A percentile compares a stretch with the other conserved stretches of the same genome.
These are phyloP conservation scores for Platycercus adscitus DNA, from an alignment of 2,113 vertebrate genomes.

Conservation along the genomic window DNA sequence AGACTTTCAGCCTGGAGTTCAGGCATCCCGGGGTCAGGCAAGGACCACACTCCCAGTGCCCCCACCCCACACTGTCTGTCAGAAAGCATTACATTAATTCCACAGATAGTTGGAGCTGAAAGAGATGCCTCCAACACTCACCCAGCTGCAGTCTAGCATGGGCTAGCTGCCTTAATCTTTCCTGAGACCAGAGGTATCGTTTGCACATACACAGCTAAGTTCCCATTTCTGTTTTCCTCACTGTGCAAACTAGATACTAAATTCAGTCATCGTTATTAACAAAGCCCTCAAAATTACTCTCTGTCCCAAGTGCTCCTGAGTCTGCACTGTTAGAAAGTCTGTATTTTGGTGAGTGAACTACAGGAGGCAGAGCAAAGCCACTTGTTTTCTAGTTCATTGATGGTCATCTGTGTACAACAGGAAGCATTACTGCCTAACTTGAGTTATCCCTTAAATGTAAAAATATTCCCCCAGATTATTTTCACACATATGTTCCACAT, in stretches of 20 bases:
- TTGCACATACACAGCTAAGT: fast-evolving
- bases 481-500: not conserved
- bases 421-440: not conserved
- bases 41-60: not conserved
- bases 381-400: not conserved
- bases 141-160: not conserved
- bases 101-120: not conserved
- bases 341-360: not conserved
- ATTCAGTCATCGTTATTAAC: not conserved
- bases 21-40: not conserved
- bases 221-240: not conserved
- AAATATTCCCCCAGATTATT: not conserved
- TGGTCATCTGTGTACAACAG: not conserved
- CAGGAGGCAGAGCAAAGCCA: not conserved
- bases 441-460: not conserved
- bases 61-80: not conserved
- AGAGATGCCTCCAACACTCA: not conserved
- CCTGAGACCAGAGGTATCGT: not conserved
- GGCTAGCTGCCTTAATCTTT: not conserved
- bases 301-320: not conserved
- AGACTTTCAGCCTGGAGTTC: not conserved
- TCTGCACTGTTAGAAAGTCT: not conserved
- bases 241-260: not conserved
- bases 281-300: not conserved
- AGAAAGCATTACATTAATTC: slow-evolving; percentile 17